Evolutionary conservation across 2,888 invertebrate genomes (phyloP).

Genomic region (Xanthia togata): DNA sequence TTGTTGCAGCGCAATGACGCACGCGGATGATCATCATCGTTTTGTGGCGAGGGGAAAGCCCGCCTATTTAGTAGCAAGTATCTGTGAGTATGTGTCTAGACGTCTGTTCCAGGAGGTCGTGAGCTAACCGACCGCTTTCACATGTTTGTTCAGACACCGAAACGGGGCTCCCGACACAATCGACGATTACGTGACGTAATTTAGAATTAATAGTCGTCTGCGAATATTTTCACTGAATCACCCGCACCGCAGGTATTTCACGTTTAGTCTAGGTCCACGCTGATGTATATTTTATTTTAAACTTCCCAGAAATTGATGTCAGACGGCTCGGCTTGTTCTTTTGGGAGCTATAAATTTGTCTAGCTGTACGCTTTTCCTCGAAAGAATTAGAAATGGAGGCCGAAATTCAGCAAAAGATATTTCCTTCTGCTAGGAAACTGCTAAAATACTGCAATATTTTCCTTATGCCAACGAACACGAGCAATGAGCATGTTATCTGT

Average conservation of each 20-base stretch:
- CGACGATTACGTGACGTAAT: slow-evolving; percentile 81
- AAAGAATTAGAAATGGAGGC: slow-evolving; percentile 39
- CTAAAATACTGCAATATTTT: slow-evolving; percentile 34
- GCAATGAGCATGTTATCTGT: slow-evolving; percentile 44
- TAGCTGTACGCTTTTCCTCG: slow-evolving; percentile 39
- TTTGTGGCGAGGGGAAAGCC: slow-evolving; percentile 81
- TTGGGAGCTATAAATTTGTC: slow-evolving; percentile 48
- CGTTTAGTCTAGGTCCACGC: slow-evolving; percentile 57
- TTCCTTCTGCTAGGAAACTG: slow-evolving; percentile 26
- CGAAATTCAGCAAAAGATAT: slow-evolving; percentile 30
- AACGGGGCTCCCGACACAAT: slow-evolving; percentile 76
- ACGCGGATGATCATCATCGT: slow-evolving; percentile 52
- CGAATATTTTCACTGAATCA: slow-evolving; percentile 72
- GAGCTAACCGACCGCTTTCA: slow-evolving; percentile 83
- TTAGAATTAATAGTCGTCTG: slow-evolving; percentile 77
- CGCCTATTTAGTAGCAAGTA: slow-evolving; percentile 82
- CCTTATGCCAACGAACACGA: slow-evolving; percentile 28
- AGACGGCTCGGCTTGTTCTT: slow-evolving; percentile 55
- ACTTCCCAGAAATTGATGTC: slow-evolving; percentile 62
- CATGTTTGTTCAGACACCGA: slow-evolving; percentile 80
- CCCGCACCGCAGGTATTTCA: slow-evolving; percentile 62
- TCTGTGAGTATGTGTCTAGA: slow-evolving; percentile 88
- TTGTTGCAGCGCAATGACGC: slow-evolving; percentile 71
- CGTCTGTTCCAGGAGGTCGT: slow-evolving; percentile 87
- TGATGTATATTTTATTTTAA: slow-evolving; percentile 66